Base-by-base conservation (phyloP, 2,888 invertebrate genomes). In the Formica aserva region DNA sequence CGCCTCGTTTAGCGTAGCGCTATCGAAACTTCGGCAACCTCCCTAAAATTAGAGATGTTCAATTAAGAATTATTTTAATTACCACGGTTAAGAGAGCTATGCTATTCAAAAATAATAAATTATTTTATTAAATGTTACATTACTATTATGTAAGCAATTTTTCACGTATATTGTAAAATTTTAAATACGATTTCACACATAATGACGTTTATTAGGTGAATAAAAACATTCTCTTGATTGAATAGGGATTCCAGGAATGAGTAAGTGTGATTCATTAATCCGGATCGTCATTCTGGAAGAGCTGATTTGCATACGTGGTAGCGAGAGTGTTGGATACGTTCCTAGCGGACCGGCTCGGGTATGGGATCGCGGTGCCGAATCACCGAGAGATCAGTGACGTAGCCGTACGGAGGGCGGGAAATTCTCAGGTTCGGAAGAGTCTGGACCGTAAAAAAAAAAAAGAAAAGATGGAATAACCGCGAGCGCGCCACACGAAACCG, bases 311-410 rank as follows among this genome's bases (percentile, higher is more conserved):
- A 60, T 71, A 80, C 8, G 60, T 32, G 52, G 32, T 55, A 35
- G 75, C 35, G 41, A 5, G 32, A 52, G 48, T 48, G n/a, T 22
- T 35, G 15, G 52, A 57, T 82, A 80, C 81, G 62, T 55, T 71
- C 72, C 74, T 85, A 82, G 18, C 18, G 41, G 11, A 38, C 57
- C 26, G 60, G 60, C 62, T 74, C 60, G 87, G 85, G 84, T 89
- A 90, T n/a, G 85, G 87, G 83, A 87, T 87, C 75, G 62, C 32
- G 75, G 38, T 81, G 82, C 77, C 69, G 83, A 86, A 88, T 85
- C 85, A 57, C 45, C 71, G 60, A 38, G 55, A 38, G 67, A 87
- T 88, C 87, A 62, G 82, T 86, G 86, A 86, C 86, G 88, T 75
- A 80, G 82, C 29, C 41, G 52, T 18, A 9, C 18, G 32, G 78